Base-by-base conservation (phyloP, 1,140 invertebrate genomes). In the Orchesella cincta region DNA sequence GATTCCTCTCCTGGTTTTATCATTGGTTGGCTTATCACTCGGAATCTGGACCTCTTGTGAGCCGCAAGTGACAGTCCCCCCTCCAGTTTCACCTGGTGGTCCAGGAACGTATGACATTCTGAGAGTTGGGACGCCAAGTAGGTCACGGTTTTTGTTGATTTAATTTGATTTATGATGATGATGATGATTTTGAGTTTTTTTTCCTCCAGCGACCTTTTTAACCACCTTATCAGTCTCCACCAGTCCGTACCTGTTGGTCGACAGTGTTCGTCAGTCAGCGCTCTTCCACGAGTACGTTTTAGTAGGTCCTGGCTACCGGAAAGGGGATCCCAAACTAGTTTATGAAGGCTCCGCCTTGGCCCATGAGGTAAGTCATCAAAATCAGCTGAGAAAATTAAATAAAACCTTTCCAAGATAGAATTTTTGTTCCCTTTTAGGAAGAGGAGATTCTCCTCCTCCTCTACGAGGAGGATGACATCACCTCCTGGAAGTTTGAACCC, bases 261-360 rank as follows among this genome's bases (percentile, higher is more conserved):
- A 67, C 62, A 26, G 26, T 29, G 29, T 31, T 33, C 26, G 62
- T 12, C 26, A 67, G 62, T 67, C 62, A 31, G 2, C 3, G 3
- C 14, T 67, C 5, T 67, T 18, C 62, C 62, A 67, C 12, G 62
- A 67, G 62, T 67, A 67, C 62, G 5, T 67, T 5, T n/a, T 67
- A 8, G 12, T 67, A 1, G 62, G 62, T 14, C 28, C 62, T 3
- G 62, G 62, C 1, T 5, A 31, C n/a, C 39, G 20, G 8, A 46
- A 46, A 8, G 39, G 20, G 39, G 8, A 12, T 20, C 39, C 8
- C 39, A 46, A 46, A 46, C 39, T 46, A 12, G 39, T 12, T 46
- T 20, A 8, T 12, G 20, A 20, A 12, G 39, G 39, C 39, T 46
- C 8, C 39, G 39, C 39, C 39, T 20, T 12, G 8, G 39, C 8